phyloP scores from a whole-genome alignment of 2,113 vertebrate species.

The Poecilia latipinna region DNA sequence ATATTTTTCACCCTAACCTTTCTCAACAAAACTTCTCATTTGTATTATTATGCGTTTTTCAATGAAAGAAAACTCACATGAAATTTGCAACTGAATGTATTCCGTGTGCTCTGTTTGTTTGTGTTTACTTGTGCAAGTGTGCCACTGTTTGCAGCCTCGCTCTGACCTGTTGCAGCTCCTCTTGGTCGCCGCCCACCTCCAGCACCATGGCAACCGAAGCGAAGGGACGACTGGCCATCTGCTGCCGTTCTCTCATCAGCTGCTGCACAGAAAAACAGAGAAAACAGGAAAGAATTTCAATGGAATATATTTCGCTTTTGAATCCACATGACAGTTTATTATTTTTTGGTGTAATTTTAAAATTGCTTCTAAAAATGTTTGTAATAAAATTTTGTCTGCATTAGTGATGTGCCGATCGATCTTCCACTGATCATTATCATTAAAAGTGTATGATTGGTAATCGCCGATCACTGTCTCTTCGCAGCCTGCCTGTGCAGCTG shows the following conservation, averaged over 20 bases:
- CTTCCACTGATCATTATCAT: too few species aligned
- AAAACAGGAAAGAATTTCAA: background rate
- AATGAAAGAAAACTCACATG: background rate
- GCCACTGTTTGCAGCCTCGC: slow-evolving; percentile 10
- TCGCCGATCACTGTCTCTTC: too few species aligned
- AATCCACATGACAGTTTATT: background rate
- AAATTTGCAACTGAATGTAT: background rate
- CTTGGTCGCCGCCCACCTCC: slow-evolving; percentile 75
- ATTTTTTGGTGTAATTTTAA: background rate
- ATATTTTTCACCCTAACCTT: background rate
- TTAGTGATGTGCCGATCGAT: too few species aligned
- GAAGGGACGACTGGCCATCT: slow-evolving; percentile 96
- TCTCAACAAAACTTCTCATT: background rate
- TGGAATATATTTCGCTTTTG: background rate
- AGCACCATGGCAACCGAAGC: slow-evolving; percentile 89
- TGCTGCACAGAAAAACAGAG: slow-evolving; percentile 78
- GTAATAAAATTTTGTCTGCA: background rate
- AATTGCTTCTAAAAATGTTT: background rate
- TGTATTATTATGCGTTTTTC: too few species aligned
- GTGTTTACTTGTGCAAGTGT: background rate
- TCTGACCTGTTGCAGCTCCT: slow-evolving; percentile 70
- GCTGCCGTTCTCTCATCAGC: slow-evolving; percentile 93
- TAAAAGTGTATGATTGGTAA: too few species aligned
- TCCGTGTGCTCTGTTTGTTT: background rate
- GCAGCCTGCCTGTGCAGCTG: too few species aligned